Conservation (phyloP, 2,797 vertebrate species). For the Anguilla pacifica region DNA sequence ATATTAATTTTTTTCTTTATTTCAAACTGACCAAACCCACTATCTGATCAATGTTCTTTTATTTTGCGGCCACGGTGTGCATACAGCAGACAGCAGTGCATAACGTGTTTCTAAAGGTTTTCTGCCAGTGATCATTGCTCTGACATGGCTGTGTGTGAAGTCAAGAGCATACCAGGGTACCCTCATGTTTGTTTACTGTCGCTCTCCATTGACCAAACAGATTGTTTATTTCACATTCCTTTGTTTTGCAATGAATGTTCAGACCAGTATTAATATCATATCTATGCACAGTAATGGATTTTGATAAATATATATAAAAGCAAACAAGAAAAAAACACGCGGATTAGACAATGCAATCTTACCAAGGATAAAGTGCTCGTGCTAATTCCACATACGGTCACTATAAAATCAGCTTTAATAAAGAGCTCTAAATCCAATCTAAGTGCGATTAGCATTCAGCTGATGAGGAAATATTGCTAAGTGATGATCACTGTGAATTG, state of each 20-base stretch:
- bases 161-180: not conserved
- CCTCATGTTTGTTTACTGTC: not conserved
- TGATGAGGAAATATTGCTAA: slow-evolving; percentile 75
- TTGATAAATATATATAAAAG: slow-evolving; percentile 27
- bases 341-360: slow-evolving; percentile 43
- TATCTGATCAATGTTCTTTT: slow-evolving; percentile 44
- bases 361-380: slow-evolving; percentile 69
- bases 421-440: slow-evolving; percentile 75
- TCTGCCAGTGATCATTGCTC: slow-evolving; percentile 23
- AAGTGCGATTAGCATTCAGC: slow-evolving; percentile 73
- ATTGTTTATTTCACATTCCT: slow-evolving; percentile 43
- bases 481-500: slow-evolving; percentile 42
- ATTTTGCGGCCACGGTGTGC: slow-evolving; percentile 51
- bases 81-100: slow-evolving; percentile 36
- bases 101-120: slow-evolving; percentile 33
- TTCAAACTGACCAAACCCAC: slow-evolving; percentile 18
- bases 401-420: slow-evolving; percentile 73
- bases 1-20: slow-evolving; percentile 27
- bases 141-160: not conserved
- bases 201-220: slow-evolving; percentile 13
- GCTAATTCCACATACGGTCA: slow-evolving; percentile 80
- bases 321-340: slow-evolving; percentile 37
- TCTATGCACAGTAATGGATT: slow-evolving; percentile 40
- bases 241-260: slow-evolving; percentile 26
- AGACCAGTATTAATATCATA: not conserved